Conservation (phyloP, 2,113 vertebrate species). For the Ctenomys sociabilis region DNA sequence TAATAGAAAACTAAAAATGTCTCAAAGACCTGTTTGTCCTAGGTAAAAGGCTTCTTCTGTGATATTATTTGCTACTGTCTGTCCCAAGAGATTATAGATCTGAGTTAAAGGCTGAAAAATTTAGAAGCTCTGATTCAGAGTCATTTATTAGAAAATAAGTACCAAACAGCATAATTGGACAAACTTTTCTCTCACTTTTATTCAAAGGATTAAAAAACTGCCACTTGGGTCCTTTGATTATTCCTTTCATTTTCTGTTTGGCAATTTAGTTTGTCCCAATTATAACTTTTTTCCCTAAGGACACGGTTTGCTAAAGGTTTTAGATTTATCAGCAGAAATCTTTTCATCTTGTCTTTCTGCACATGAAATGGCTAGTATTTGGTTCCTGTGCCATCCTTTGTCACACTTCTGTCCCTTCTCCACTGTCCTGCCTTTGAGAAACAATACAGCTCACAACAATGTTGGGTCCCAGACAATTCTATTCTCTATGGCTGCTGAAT, state of each 20-base stretch:
- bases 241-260: neutral
- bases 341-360: neutral
- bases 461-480: too few relatives aligned
- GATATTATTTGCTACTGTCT: neutral
- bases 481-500: neutral
- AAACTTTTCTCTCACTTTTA: neutral
- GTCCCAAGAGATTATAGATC: neutral
- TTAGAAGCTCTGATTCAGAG: neutral
- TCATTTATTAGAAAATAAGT: neutral
- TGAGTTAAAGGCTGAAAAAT: neutral
- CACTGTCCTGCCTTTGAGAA: too few relatives aligned
- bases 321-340: neutral
- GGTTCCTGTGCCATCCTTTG: neutral
- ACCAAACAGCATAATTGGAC: neutral
- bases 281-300: neutral
- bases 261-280: neutral
- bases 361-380: neutral
- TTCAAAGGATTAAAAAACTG: neutral
- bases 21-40: neutral
- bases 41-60: neutral
- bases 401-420: too few relatives aligned
- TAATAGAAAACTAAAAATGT: neutral
- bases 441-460: too few relatives aligned
- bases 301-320: neutral
- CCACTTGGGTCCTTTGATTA: neutral